Conservation (phyloP, 1,140 invertebrate species). For the Palaemon carinicauda region DNA sequence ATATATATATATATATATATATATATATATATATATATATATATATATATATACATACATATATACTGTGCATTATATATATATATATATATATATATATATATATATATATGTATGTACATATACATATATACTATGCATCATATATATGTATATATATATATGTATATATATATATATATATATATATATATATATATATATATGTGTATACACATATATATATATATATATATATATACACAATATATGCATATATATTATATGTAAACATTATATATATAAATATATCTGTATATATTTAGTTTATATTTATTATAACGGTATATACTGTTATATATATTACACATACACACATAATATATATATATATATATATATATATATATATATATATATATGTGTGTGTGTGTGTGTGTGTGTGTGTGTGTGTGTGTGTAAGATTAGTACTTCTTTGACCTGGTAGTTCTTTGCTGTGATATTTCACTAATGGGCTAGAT, state of each 20-base stretch:
- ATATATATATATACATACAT: no score
- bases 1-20: slow-evolving; percentile 1
- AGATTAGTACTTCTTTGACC: no score
- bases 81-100: no score
- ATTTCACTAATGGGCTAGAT: no score
- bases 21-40: neutral
- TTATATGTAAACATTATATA: no score
- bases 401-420: neutral
- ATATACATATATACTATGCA: no score
- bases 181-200: neutral
- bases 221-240: no score
- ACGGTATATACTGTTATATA: no score
- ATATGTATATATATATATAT: neutral
- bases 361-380: neutral
- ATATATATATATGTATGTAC: no score
- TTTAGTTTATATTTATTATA: neutral
- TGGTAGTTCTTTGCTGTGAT: no score
- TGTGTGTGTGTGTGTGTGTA: neutral
- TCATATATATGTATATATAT: neutral
- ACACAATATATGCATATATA: neutral
- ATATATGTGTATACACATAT: no score
- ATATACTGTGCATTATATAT: neutral
- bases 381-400: slow-evolving; percentile 9
- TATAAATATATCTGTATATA: neutral
- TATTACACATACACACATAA: neutral